Evolutionary conservation across 2,888 invertebrate species (phyloP).

Genomic region (Torymus auratus): DNA sequence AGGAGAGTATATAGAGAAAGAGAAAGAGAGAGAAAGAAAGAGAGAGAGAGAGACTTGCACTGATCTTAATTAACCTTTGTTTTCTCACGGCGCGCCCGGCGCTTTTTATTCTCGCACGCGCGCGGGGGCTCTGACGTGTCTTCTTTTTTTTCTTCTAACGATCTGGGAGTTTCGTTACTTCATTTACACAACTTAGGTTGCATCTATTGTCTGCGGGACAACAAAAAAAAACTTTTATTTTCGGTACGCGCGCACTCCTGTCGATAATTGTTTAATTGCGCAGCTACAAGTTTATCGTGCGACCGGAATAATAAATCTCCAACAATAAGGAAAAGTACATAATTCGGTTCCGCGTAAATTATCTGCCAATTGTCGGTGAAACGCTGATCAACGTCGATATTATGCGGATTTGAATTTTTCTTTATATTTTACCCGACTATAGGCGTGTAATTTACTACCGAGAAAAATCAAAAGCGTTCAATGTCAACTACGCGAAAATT

Average conservation of each 20-base stretch:
- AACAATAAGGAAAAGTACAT: background rate
- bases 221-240: constrained; percentile 53
- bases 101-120: constrained; percentile 44
- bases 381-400: background rate
- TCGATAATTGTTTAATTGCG: constrained; percentile 26
- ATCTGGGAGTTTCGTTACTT: constrained; percentile 57
- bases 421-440: too few relatives aligned
- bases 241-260: background rate
- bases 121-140: background rate
- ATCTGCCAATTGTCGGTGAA: background rate
- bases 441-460: too few relatives aligned
- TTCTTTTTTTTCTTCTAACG: constrained; percentile 31
- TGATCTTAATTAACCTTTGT: constrained; percentile 62
- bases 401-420: too few relatives aligned
- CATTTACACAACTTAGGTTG: constrained; percentile 57
- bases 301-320: background rate
- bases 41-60: constrained; percentile 29
- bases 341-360: background rate
- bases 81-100: constrained; percentile 48
- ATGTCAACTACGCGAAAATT: too few relatives aligned
- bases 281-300: background rate
- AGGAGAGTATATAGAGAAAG: constrained; percentile 22
- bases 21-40: constrained; percentile 22
- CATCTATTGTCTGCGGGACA: constrained; percentile 34
- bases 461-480: too few relatives aligned